These are phyloP conservation scores for Trachurus trachurus DNA, from an alignment of 2,797 vertebrate species.

Conservation along the genomic window DNA sequence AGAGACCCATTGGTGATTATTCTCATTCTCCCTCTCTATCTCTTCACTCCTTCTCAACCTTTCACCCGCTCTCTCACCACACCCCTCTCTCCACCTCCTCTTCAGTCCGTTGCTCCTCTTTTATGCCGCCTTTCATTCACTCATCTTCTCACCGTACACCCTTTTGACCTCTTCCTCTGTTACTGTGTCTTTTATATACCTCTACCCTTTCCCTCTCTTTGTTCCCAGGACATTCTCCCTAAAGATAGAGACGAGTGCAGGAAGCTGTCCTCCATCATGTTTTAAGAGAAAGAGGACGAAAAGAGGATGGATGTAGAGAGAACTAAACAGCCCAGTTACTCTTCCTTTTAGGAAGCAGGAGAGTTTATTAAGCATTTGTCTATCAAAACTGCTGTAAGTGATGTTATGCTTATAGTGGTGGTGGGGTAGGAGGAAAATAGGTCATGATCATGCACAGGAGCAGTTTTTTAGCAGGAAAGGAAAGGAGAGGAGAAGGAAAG, in stretches of 20 bases:
- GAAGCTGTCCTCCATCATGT: conserved; percentile 4
- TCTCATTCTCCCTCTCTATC: conserved; percentile 19
- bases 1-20: conserved; percentile 27
- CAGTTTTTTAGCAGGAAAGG: not conserved
- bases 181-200: conserved; percentile 36
- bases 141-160: conserved; percentile 29
- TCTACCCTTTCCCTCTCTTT: conserved; percentile 25
- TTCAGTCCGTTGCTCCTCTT: conserved; percentile 31
- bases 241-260: conserved; percentile 37
- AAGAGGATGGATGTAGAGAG: not conserved
- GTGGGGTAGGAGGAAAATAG: not conserved
- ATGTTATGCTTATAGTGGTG: not conserved
- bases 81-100: conserved; percentile 21
- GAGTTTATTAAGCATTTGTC: not conserved
- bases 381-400: not conserved
- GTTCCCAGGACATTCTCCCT: conserved; percentile 42
- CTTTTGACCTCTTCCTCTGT: conserved; percentile 45
- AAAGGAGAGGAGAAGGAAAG: not conserved
- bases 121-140: conserved; percentile 34
- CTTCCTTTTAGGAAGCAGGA: conserved; percentile 1
- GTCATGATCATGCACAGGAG: not conserved
- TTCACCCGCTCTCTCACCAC: conserved; percentile 22
- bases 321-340: conserved; percentile 20
- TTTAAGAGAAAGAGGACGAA: conserved; percentile 12
- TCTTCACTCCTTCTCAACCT: conserved; percentile 45